These are phyloP conservation scores for Boulengeromyrus knoepffleri DNA, from an alignment of 2,113 vertebrate genomes.

Conservation along the genomic window DNA sequence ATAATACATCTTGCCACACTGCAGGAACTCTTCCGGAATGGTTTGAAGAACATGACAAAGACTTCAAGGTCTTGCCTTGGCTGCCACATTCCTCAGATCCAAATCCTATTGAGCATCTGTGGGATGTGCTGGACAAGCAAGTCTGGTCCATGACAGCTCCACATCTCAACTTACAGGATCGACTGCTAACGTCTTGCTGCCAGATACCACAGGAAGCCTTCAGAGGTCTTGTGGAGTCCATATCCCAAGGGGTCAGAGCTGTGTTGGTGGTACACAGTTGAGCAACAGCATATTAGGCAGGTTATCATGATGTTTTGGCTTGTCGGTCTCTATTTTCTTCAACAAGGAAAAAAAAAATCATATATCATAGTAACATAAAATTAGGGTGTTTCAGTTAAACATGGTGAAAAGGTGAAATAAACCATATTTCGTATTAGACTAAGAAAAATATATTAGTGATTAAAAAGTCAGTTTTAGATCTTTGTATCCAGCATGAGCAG, in stretches of 20 bases:
- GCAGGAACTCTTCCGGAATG: not conserved
- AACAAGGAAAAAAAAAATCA: not conserved
- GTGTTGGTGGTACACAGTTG: not conserved
- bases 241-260: not conserved
- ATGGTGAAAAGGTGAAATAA: not conserved
- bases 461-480: not conserved
- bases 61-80: not conserved
- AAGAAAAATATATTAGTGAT: not conserved
- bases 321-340: not conserved
- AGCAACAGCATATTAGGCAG: not conserved
- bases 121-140: not conserved
- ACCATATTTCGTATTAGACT: not conserved
- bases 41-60: not conserved
- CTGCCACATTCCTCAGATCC: not conserved
- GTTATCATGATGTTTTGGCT: not conserved
- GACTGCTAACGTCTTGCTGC: not conserved
- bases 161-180: not conserved
- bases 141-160: not conserved
- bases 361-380: not conserved
- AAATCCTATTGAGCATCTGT: not conserved
- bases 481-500: not conserved
- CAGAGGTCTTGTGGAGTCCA: not conserved
- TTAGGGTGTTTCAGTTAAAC: not conserved
- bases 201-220: not conserved
- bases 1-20: not conserved